phyloP scores from a whole-genome alignment of 2,113 vertebrate species.

The Caranx melampygus region DNA sequence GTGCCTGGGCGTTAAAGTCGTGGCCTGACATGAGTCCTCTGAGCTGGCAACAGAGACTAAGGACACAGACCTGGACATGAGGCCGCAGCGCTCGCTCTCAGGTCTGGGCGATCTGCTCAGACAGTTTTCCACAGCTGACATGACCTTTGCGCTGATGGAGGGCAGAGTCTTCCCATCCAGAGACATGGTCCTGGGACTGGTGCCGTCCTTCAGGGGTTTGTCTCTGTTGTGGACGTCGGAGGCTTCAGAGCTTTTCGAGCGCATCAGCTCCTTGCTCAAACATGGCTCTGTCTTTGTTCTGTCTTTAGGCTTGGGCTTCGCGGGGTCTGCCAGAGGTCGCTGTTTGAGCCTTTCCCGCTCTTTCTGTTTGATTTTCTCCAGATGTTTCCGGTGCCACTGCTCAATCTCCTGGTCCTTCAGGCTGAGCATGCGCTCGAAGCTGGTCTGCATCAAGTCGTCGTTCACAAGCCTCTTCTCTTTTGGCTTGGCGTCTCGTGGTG shows the following conservation, averaged over 20 bases:
- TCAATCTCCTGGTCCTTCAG: conserved; percentile 98
- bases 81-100: conserved; percentile 88
- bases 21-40: conserved; percentile 93
- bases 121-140: conserved; percentile 85
- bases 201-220: conserved; percentile 87
- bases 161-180: conserved; percentile 87
- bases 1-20: conserved; percentile 88
- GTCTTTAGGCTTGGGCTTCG: conserved; percentile 90
- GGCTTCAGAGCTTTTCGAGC: conserved; percentile 94
- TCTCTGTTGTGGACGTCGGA: conserved; percentile 87
- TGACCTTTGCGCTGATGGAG: conserved; percentile 80
- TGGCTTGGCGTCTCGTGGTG: conserved; percentile 88
- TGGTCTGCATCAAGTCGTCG: conserved; percentile 98
- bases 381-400: conserved; percentile 97
- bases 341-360: conserved; percentile 94
- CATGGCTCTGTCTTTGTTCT: conserved; percentile 85
- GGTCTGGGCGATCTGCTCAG: conserved; percentile 90
- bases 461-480: conserved; percentile 98
- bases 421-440: conserved; percentile 98
- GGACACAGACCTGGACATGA: conserved; percentile 93
- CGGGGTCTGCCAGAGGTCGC: conserved; percentile 86
- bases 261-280: conserved; percentile 89
- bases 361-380: conserved; percentile 99
- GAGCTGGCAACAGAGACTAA: conserved; percentile 94
- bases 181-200: conserved; percentile 87